phyloP scores from a whole-genome alignment of 2,797 vertebrate species.

The Octomys mimax region DNA sequence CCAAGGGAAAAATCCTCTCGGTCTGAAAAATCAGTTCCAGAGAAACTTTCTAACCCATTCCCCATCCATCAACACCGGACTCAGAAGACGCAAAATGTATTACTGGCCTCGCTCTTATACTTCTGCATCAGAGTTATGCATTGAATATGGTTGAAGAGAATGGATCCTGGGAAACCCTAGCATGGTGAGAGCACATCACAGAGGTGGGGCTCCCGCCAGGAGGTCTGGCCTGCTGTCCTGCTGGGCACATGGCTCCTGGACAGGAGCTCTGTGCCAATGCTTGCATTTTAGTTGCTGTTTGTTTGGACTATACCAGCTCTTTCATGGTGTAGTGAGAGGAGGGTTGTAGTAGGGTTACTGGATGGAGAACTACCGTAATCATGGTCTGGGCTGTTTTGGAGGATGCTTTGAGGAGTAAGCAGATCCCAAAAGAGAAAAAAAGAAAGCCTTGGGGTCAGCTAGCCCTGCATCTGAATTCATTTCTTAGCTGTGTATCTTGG shows the following conservation, averaged over 20 bases:
- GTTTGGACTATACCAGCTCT: neutral
- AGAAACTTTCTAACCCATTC: conserved; percentile 51
- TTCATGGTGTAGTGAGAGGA: neutral
- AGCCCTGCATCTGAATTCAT: conserved; percentile 2
- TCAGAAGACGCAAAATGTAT: neutral
- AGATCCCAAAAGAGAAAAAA: neutral
- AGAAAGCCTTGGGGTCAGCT: neutral
- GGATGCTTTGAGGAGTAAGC: neutral
- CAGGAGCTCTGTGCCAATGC: neutral
- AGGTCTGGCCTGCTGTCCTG: neutral
- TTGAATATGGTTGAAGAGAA: neutral
- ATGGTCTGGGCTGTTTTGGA: neutral
- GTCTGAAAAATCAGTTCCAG: conserved; percentile 66
- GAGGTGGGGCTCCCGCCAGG: neutral
- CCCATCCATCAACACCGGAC: conserved; percentile 37
- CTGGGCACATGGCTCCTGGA: neutral
- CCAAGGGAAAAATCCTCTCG: conserved; percentile 35
- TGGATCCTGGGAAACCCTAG: neutral
- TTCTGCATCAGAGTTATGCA: neutral
- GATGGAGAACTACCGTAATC: neutral
- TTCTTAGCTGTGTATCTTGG: neutral
- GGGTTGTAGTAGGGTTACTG: neutral
- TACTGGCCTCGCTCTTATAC: conserved; percentile 35
- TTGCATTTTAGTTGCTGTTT: neutral
- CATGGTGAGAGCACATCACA: neutral